Evolutionary conservation across 1,140 invertebrate species (phyloP).

Genomic region (Venustaconcha ellipsiformis): DNA sequence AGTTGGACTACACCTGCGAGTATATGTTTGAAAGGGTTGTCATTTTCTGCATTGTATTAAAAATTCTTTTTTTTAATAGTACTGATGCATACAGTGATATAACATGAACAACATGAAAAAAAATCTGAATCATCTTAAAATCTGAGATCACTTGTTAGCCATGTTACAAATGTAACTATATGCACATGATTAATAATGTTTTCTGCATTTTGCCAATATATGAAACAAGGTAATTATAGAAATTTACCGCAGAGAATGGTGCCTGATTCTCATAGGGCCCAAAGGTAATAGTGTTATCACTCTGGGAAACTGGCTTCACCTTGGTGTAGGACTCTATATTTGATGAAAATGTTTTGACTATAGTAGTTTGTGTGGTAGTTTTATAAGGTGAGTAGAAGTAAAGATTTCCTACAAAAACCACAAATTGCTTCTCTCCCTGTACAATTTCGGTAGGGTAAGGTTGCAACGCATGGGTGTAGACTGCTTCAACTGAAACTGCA

Average conservation of each 20-base stretch:
- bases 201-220: no score
- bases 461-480: constrained; percentile 80
- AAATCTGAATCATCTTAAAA: not conserved
- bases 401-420: constrained; percentile 86
- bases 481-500: constrained; percentile 78
- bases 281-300: constrained; percentile 85
- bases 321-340: constrained; percentile 87
- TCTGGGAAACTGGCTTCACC: constrained; percentile 86
- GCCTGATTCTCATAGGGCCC: constrained; percentile 86
- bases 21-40: no score
- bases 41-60: no score
- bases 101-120: no score
- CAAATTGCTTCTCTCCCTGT: constrained; percentile 94
- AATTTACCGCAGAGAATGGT: constrained; percentile 70
- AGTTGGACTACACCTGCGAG: no score
- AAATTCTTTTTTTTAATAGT: no score
- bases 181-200: not conserved
- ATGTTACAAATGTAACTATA: constrained; percentile 1
- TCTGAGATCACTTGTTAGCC: not conserved
- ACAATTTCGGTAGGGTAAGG: constrained; percentile 89
- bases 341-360: constrained; percentile 80
- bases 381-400: constrained; percentile 88
- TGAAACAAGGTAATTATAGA: not conserved
- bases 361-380: constrained; percentile 84
- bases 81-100: no score